Evolutionary conservation across 1,140 invertebrate species (phyloP).

Genomic region (Trypoxylus dichotomus): DNA sequence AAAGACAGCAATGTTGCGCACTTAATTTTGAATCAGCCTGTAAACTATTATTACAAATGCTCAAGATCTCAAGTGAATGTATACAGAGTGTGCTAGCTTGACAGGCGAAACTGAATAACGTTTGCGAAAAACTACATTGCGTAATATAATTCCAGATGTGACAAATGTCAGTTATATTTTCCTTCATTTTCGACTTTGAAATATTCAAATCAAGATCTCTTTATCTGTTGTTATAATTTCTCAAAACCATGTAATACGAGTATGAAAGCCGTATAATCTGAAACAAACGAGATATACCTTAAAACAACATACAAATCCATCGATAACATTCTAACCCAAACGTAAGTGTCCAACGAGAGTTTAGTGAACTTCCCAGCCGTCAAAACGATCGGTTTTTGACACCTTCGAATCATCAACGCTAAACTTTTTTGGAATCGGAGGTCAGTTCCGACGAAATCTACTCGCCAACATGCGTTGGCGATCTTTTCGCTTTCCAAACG

Average conservation of each 20-base stretch:
- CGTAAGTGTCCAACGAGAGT: conserved; percentile 18
- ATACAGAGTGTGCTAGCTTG: too few relatives aligned
- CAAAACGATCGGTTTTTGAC: conserved; percentile 25
- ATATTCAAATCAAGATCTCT: too few relatives aligned
- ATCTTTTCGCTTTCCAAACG: conserved; percentile 23
- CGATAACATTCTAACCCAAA: not conserved
- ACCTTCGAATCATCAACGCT: not conserved
- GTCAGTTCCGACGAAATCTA: conserved; percentile 29
- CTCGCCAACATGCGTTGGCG: not conserved
- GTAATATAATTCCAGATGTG: too few relatives aligned
- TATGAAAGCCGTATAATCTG: conserved; percentile 27
- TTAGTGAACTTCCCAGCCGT: conserved; percentile 20
- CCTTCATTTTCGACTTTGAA: too few relatives aligned
- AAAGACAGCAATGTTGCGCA: too few relatives aligned
- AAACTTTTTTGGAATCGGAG: conserved; percentile 25
- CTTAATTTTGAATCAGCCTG: too few relatives aligned
- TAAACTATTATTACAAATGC: too few relatives aligned
- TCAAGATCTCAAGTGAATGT: too few relatives aligned
- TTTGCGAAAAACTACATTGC: too few relatives aligned
- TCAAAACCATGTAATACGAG: conserved; percentile 31
- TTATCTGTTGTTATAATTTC: conserved; percentile 1
- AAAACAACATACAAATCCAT: not conserved
- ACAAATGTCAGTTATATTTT: too few relatives aligned
- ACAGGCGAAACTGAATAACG: too few relatives aligned
- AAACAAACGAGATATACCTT: not conserved